These are phyloP conservation scores for Colius striatus DNA, from an alignment of 2,113 vertebrate species.

Conservation along the genomic window DNA sequence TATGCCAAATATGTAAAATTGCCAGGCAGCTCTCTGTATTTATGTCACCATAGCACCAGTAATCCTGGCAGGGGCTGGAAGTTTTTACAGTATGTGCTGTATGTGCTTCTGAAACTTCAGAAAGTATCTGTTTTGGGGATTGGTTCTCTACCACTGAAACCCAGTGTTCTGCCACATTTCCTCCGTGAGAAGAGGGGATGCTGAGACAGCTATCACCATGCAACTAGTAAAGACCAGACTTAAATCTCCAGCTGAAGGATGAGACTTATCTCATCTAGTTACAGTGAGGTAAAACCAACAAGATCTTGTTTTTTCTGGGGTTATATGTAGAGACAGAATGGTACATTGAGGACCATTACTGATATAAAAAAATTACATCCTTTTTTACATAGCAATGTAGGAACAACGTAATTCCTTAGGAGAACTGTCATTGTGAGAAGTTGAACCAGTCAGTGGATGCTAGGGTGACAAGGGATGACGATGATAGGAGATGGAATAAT, in stretches of 20 bases:
- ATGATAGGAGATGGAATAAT: not conserved
- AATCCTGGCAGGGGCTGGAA: not conserved
- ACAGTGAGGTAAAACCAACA: not conserved
- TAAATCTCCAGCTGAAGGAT: not conserved
- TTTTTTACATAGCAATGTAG: not conserved
- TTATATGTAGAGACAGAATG: not conserved
- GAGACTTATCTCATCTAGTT: not conserved
- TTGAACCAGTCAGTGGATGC: not conserved
- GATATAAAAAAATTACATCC: not conserved
- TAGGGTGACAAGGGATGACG: not conserved
- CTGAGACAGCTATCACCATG: not conserved
- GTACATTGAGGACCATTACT: not conserved
- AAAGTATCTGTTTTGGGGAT: not conserved
- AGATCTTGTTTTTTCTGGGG: not conserved
- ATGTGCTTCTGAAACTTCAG: not conserved
- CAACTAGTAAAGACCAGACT: not conserved
- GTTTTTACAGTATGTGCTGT: not conserved
- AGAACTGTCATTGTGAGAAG: not conserved
- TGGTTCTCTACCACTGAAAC: not conserved
- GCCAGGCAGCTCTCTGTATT: slow-evolving; percentile 21
- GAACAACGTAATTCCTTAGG: not conserved
- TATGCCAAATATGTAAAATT: slow-evolving; percentile 7
- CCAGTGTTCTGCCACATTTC: not conserved
- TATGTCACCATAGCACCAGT: slow-evolving; percentile 41
- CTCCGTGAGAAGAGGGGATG: not conserved